These are phyloP conservation scores for Trididemnum nubilum DNA, from an alignment of 23 tunicate genomes.

Conservation along the genomic window DNA sequence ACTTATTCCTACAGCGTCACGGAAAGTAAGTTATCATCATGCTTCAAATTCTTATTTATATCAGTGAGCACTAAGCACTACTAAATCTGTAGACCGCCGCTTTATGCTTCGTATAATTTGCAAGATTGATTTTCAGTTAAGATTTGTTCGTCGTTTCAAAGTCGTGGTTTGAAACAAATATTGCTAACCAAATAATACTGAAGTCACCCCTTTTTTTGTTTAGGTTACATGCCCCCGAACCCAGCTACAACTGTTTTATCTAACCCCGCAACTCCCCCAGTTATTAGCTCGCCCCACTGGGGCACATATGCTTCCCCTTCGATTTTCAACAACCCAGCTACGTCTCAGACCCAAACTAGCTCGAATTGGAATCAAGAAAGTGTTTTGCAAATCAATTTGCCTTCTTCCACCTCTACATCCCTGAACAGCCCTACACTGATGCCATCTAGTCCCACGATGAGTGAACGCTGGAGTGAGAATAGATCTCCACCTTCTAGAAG, in stretches of 20 bases:
- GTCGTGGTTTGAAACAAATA: too few species aligned
- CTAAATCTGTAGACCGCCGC: too few species aligned
- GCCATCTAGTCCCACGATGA: not conserved
- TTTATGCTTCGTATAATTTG: too few species aligned
- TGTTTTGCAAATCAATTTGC: not conserved
- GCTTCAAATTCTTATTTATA: not conserved
- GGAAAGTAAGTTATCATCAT: constrained; percentile 9
- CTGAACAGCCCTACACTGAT: not conserved
- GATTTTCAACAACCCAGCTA: not conserved
- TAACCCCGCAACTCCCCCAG: not conserved
- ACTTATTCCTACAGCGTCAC: constrained; percentile 35
- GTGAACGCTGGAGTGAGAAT: constrained; percentile 10
- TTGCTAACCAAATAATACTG: too few species aligned
- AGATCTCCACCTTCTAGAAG: constrained; percentile 23
- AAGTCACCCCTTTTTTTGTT: not conserved
- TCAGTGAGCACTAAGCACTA: too few species aligned
- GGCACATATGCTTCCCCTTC: not conserved
- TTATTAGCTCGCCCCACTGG: not conserved
- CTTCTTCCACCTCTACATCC: not conserved
- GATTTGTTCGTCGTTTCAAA: too few species aligned
- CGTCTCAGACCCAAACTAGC: not conserved
- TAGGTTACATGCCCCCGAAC: constrained; percentile 11
- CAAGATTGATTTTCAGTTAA: too few species aligned
- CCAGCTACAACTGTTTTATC: constrained; percentile 8
- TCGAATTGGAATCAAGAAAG: constrained; percentile 3